Conservation (phyloP, 2,888 invertebrate genomes). For the Halictus ligatus region DNA sequence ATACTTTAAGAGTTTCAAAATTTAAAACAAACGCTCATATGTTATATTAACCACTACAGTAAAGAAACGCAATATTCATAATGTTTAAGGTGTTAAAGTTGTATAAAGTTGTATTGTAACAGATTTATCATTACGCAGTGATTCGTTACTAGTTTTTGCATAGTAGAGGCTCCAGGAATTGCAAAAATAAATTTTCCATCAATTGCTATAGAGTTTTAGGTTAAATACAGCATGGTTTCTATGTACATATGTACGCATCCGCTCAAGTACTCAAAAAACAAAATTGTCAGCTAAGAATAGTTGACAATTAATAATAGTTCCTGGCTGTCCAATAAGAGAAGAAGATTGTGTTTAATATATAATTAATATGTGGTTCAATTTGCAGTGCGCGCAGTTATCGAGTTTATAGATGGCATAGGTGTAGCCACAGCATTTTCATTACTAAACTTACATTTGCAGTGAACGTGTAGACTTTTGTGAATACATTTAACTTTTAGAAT, state of each 20-base stretch:
- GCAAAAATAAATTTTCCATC: neutral
- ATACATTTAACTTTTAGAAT: conserved; percentile 24
- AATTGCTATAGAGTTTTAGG: neutral
- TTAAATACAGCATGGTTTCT: neutral
- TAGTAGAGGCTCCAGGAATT: neutral
- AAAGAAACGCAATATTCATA: neutral
- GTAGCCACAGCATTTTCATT: neutral
- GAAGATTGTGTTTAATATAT: neutral
- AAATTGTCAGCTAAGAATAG: neutral
- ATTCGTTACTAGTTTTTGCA: neutral
- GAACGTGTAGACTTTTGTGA: conserved; percentile 39
- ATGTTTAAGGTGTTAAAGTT: neutral
- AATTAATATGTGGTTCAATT: neutral
- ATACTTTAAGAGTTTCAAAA: neutral
- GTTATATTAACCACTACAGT: neutral
- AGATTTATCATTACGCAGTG: neutral
- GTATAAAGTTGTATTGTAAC: neutral
- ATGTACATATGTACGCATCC: no score
- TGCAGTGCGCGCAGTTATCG: neutral
- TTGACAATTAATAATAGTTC: neutral
- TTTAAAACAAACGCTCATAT: neutral
- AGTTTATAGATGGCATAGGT: conserved; percentile 32
- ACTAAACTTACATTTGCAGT: conserved; percentile 5
- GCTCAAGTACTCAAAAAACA: neutral
- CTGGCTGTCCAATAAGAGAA: neutral